Conservation (phyloP, 2,797 vertebrate genomes). For the Sebastes melanostomus region DNA sequence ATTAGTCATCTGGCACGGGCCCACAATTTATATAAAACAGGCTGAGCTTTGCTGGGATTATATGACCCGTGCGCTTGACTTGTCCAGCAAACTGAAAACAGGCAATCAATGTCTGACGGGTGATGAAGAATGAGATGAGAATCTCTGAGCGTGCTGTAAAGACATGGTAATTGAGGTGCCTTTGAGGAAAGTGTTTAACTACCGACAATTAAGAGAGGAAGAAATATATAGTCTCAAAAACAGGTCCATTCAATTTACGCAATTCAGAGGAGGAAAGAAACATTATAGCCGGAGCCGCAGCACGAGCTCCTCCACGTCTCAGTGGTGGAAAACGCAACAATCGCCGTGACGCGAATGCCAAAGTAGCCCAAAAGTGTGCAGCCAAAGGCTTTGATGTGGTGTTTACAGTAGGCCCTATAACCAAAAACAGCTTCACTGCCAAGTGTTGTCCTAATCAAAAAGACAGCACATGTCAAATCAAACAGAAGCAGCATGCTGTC, state of each 20-base stretch:
- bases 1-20: conserved; percentile 47
- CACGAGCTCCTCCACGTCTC: conserved; percentile 4
- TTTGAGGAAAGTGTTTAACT: conserved; percentile 15
- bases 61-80: conserved; percentile 17
- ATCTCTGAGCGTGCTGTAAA: conserved; percentile 4
- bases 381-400: conserved; percentile 72
- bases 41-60: not conserved
- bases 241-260: not conserved
- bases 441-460: conserved; percentile 78
- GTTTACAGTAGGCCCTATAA: conserved; percentile 70
- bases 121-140: conserved; percentile 1
- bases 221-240: conserved; percentile 1
- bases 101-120: not conserved
- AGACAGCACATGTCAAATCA: conserved; percentile 78
- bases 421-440: conserved; percentile 73
- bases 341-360: conserved; percentile 21
- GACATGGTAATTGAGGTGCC: not conserved
- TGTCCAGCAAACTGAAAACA: conserved; percentile 11
- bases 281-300: not conserved
- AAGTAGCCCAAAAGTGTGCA: conserved; percentile 49
- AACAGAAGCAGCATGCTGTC: conserved; percentile 74
- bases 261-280: not conserved
- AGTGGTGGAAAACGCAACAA: conserved; percentile 20
- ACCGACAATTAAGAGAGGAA: not conserved
- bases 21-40: conserved; percentile 13